Conservation (phyloP, 1,140 invertebrate species). For the Catajapyx aquilonaris region DNA sequence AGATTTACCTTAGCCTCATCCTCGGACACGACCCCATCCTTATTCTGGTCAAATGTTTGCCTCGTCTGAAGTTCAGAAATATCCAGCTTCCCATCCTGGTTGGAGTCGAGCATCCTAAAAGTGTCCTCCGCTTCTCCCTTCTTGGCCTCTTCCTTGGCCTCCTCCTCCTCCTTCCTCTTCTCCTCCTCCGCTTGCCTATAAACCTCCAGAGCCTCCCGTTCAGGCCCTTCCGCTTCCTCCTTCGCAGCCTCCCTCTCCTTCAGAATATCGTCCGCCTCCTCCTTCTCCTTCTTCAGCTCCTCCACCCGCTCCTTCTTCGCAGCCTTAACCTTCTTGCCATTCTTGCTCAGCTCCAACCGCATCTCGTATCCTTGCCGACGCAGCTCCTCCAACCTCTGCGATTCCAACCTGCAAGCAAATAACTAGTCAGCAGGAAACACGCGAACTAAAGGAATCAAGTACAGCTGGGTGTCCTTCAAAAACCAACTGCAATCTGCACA, state of each 20-base stretch:
- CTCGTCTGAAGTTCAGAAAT: conserved; percentile 54
- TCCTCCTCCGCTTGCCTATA: conserved; percentile 43
- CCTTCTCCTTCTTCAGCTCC: conserved; percentile 47
- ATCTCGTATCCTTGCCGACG: conserved; percentile 54
- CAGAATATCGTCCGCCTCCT: conserved; percentile 44
- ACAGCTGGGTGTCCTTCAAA: too few species aligned
- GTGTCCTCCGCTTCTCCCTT: conserved; percentile 34
- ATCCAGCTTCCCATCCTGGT: conserved; percentile 52
- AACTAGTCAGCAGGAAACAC: too few species aligned
- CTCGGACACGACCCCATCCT: conserved; percentile 61
- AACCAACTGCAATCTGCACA: too few species aligned
- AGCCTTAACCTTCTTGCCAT: conserved; percentile 48
- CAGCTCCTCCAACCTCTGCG: conserved; percentile 44
- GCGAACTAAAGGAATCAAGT: too few species aligned
- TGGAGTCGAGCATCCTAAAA: conserved; percentile 52
- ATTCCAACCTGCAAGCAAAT: conserved; percentile 52
- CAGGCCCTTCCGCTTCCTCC: conserved; percentile 43
- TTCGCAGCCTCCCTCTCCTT: conserved; percentile 51
- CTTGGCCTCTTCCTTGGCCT: conserved; percentile 33
- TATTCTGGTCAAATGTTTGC: conserved; percentile 65
- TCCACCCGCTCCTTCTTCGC: conserved; percentile 51
- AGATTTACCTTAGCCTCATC: conserved; percentile 49
- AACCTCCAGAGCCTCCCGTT: conserved; percentile 50
- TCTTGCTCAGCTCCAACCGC: conserved; percentile 46
- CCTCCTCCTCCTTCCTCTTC: conserved; percentile 30